phyloP scores from a whole-genome alignment of 2,888 invertebrate genomes.

The Sarcophaga subvicina region DNA sequence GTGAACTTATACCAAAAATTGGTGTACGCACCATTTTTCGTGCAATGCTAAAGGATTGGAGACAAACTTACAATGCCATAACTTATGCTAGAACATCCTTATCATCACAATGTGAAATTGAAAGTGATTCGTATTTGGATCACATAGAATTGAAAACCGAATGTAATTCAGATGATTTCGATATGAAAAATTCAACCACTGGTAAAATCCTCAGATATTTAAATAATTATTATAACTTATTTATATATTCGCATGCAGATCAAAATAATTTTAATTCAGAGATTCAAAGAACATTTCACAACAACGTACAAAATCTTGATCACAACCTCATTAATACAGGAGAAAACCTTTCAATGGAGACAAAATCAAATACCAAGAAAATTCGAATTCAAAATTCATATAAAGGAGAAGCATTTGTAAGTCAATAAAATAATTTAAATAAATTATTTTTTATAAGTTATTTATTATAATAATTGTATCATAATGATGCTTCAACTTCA shows the following conservation, averaged over 20 bases:
- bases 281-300: neutral
- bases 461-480: too few species aligned
- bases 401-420: conserved; percentile 55
- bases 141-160: conserved; percentile 65
- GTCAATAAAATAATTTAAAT: neutral
- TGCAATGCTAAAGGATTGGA: conserved; percentile 69
- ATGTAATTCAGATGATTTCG: conserved; percentile 36
- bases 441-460: too few species aligned
- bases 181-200: neutral
- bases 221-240: neutral
- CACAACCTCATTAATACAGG: neutral
- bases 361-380: neutral
- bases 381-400: conserved; percentile 2
- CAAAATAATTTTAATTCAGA: conserved; percentile 14
- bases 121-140: conserved; percentile 60
- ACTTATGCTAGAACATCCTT: conserved; percentile 10
- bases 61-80: conserved; percentile 59
- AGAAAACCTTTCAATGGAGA: neutral
- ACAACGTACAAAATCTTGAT: conserved; percentile 23
- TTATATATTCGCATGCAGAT: conserved; percentile 21
- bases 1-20: conserved; percentile 73
- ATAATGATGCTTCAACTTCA: too few species aligned
- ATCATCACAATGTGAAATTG: conserved; percentile 47
- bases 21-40: conserved; percentile 74
- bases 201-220: conserved; percentile 7